Percentiles rank a stretch among this genome's conserved stretches.
Evolutionary conservation across 2,113 vertebrate genomes (phyloP).

Genomic region (Glareola pratincola): DNA sequence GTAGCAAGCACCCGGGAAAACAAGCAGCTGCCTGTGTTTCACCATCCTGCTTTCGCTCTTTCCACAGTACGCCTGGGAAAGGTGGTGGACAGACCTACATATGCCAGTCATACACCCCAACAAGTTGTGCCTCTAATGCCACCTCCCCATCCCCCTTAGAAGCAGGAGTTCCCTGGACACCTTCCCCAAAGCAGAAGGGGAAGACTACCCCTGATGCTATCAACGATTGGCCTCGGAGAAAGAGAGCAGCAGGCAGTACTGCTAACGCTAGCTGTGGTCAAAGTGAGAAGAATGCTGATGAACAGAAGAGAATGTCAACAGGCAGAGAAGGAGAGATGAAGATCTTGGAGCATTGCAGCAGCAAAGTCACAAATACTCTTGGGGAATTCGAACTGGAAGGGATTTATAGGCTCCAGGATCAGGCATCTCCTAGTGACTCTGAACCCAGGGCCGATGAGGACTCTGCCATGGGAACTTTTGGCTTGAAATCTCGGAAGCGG

Average conservation of each 20-base stretch:
- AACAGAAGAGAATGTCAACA: background rate
- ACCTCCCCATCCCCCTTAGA: constrained; percentile 74
- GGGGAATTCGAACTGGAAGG: constrained; percentile 89
- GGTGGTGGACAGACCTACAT: constrained; percentile 86
- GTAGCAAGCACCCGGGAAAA: constrained; percentile 68
- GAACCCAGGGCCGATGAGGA: constrained; percentile 44
- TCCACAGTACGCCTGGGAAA: constrained; percentile 83
- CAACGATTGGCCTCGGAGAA: constrained; percentile 90
- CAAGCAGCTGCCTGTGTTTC: constrained; percentile 77
- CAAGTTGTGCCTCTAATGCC: constrained; percentile 67
- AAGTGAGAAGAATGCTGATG: constrained; percentile 41
- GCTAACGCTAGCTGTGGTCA: background rate
- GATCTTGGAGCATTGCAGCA: background rate
- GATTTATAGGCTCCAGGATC: constrained; percentile 81
- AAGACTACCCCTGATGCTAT: constrained; percentile 86
- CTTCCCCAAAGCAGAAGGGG: constrained; percentile 86
- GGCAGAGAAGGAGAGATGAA: constrained; percentile 11
- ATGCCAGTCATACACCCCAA: constrained; percentile 92
- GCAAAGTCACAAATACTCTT: constrained; percentile 2
- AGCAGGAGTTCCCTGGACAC: constrained; percentile 75
- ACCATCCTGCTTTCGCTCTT: constrained; percentile 72
- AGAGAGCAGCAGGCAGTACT: constrained; percentile 75
- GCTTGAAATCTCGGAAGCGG: constrained; percentile 65
- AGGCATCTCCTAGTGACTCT: constrained; percentile 69
- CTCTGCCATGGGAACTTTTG: background rate